Evolutionary conservation across 2,888 invertebrate species (phyloP).

Genomic region (Callosobruchus maculatus): DNA sequence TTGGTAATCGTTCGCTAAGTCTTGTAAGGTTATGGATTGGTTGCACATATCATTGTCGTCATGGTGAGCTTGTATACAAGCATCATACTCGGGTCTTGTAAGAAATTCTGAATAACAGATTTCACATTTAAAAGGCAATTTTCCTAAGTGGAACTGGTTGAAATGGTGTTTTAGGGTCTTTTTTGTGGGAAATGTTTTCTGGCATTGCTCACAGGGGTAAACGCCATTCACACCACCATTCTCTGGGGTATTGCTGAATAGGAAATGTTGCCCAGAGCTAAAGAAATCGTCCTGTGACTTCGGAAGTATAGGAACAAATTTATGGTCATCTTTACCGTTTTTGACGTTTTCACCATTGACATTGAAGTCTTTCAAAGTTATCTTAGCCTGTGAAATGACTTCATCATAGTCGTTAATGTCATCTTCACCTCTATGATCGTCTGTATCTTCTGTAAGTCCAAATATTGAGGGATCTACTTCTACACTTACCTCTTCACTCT

Average conservation of each 20-base stretch:
- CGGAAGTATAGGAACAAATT: slow-evolving; percentile 32
- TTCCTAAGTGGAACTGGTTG: slow-evolving; percentile 39
- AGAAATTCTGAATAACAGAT: slow-evolving; percentile 38
- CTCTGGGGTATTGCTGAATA: slow-evolving; percentile 28
- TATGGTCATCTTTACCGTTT: slow-evolving; percentile 27
- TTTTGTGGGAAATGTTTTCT: slow-evolving; percentile 34
- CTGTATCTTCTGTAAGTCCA: slow-evolving; percentile 29
- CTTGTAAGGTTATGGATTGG: slow-evolving; percentile 39
- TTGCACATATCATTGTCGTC: slow-evolving; percentile 27
- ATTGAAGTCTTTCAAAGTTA: slow-evolving; percentile 25
- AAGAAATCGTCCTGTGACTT: slow-evolving; percentile 29
- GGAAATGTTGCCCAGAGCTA: slow-evolving; percentile 39
- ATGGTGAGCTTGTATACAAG: slow-evolving; percentile 34
- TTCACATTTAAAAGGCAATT: slow-evolving; percentile 42
- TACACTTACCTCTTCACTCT: slow-evolving; percentile 44
- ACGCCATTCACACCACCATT: slow-evolving; percentile 20
- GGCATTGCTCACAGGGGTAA: slow-evolving; percentile 38
- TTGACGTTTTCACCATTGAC: slow-evolving; percentile 23
- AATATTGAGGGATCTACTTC: slow-evolving; percentile 45
- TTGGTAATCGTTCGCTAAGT: slow-evolving; percentile 29
- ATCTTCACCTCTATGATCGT: slow-evolving; percentile 22
- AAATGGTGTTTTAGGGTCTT: slow-evolving; percentile 39
- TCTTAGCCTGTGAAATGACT: slow-evolving; percentile 35
- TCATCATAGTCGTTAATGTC: slow-evolving; percentile 41
- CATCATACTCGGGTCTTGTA: slow-evolving; percentile 34